phyloP scores from a whole-genome alignment of 2,113 vertebrate species.

The Forbesichthys papilliferus region DNA sequence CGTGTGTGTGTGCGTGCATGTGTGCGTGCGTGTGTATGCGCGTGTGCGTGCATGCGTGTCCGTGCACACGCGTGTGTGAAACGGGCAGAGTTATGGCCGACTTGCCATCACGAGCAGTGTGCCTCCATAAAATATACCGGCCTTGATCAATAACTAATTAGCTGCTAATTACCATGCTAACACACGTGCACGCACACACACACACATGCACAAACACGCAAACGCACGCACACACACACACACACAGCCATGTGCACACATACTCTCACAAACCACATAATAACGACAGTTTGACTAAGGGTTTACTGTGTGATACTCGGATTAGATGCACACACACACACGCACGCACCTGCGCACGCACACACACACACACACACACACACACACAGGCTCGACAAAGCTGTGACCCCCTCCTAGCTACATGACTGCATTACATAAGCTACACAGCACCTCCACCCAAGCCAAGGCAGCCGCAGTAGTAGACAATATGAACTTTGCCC shows the following conservation, averaged over 20 bases:
- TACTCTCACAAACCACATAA: conserved; percentile 16
- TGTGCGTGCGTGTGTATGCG: neutral
- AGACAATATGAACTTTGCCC: neutral
- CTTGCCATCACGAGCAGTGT: conserved; percentile 24
- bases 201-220: conserved; percentile 29
- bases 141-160: conserved; percentile 72
- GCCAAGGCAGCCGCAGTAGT: too few species aligned
- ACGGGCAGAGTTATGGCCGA: conserved; percentile 35
- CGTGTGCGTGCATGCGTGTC: neutral
- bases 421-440: too few species aligned
- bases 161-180: conserved; percentile 61
- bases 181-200: conserved; percentile 26
- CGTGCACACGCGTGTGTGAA: neutral
- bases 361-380: neutral
- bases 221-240: neutral
- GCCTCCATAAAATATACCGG: conserved; percentile 60
- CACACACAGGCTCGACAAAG: neutral
- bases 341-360: neutral
- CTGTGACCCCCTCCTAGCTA: too few species aligned
- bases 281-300: conserved; percentile 40
- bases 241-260: neutral
- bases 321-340: conserved; percentile 14
- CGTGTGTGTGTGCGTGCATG: neutral
- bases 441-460: too few species aligned
- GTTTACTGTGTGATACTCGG: conserved; percentile 4